phyloP scores from a whole-genome alignment of 1,140 invertebrate genomes.

The Caenorhabditis briggsae region DNA sequence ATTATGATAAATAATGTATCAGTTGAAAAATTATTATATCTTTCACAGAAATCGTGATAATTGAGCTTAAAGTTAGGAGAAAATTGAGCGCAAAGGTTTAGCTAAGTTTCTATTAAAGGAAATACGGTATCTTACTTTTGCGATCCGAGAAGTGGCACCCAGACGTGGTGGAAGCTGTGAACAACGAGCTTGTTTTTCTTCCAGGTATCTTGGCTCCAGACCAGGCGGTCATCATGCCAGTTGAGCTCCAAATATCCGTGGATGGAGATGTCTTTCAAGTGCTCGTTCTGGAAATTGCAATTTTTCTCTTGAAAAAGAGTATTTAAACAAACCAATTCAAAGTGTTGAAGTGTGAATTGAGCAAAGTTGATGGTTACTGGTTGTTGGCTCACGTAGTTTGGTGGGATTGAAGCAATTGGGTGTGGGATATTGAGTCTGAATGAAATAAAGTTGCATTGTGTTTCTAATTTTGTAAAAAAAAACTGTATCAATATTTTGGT shows the following conservation, averaged over 20 bases:
- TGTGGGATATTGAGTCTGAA: slow-evolving; percentile 69
- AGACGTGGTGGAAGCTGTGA: slow-evolving; percentile 72
- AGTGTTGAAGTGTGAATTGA: slow-evolving; percentile 66
- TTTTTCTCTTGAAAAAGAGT: neutral
- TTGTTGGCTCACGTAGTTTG: slow-evolving; percentile 66
- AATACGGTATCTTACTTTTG: slow-evolving; percentile 62
- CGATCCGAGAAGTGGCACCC: slow-evolving; percentile 72
- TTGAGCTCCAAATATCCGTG: slow-evolving; percentile 74
- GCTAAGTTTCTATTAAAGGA: no score
- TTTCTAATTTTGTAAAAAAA: no score
- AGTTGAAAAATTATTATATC: no score
- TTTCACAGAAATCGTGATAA: no score
- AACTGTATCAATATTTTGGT: no score
- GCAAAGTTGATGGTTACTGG: slow-evolving; percentile 49
- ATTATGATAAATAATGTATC: no score
- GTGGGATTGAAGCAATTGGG: slow-evolving; percentile 75
- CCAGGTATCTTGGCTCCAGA: slow-evolving; percentile 73
- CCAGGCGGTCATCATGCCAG: slow-evolving; percentile 73
- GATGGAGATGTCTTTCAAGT: slow-evolving; percentile 75
- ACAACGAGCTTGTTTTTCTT: slow-evolving; percentile 74
- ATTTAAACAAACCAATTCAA: slow-evolving; percentile 71
- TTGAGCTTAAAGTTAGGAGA: no score
- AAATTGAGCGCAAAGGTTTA: no score
- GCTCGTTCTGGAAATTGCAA: slow-evolving; percentile 72
- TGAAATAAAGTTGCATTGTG: slow-evolving; percentile 57